These are phyloP conservation scores for Drosophila azteca DNA, from an alignment of 1,140 invertebrate genomes.

Conservation along the genomic window DNA sequence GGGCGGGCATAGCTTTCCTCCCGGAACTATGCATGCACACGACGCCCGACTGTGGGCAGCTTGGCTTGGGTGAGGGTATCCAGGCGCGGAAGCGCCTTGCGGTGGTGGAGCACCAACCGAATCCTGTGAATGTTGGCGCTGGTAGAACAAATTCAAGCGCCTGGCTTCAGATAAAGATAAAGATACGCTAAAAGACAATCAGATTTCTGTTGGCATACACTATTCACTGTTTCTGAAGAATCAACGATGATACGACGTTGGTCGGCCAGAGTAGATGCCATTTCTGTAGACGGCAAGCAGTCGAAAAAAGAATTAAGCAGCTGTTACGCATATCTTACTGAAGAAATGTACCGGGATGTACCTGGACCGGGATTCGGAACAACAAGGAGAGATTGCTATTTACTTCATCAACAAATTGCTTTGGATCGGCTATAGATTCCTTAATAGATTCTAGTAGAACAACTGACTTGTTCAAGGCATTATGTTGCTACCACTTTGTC, in stretches of 20 bases:
- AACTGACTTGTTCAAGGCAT: slow-evolving; percentile 4
- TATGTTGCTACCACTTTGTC: too few relatives aligned
- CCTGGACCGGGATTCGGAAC: neutral
- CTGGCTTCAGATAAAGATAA: too few relatives aligned
- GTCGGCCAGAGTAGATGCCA: too few relatives aligned
- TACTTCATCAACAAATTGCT: too few relatives aligned
- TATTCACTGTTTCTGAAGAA: too few relatives aligned
- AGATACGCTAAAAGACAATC: too few relatives aligned
- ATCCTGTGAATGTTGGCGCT: slow-evolving; percentile 90
- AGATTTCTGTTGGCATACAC: too few relatives aligned
- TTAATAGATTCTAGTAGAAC: neutral
- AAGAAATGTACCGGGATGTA: slow-evolving; percentile 6
- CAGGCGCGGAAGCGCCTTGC: slow-evolving; percentile 90
- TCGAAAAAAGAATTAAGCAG: slow-evolving; percentile 39
- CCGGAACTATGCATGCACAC: slow-evolving; percentile 80
- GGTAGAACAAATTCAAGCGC: too few relatives aligned
- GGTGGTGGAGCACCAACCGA: slow-evolving; percentile 85
- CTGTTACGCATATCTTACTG: slow-evolving; percentile 22
- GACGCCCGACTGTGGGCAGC: slow-evolving; percentile 88
- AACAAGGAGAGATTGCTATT: too few relatives aligned
- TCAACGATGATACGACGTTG: too few relatives aligned
- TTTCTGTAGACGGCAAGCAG: too few relatives aligned
- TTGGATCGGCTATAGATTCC: neutral
- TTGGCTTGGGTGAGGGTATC: slow-evolving; percentile 92
- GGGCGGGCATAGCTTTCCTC: slow-evolving; percentile 44